A percentile compares a stretch with the other conserved stretches of the same genome.
These are phyloP conservation scores for Girardinus metallicus DNA, from an alignment of 2,797 vertebrate species.

Conservation along the genomic window DNA sequence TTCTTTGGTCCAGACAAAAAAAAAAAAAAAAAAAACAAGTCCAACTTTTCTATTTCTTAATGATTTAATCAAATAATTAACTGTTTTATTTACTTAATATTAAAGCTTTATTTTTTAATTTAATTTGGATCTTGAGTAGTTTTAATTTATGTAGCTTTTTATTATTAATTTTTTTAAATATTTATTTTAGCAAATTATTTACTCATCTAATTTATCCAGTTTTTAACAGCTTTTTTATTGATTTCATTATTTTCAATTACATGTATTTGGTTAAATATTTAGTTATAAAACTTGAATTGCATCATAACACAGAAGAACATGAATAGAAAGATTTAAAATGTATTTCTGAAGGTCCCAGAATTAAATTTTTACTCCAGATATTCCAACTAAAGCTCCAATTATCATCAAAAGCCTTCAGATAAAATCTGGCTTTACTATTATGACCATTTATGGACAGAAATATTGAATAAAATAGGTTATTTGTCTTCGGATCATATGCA, in stretches of 20 bases:
- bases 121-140: not conserved
- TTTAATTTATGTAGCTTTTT: not conserved
- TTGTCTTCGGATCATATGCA: not conserved
- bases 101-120: not conserved
- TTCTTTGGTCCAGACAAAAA: not conserved
- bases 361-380: not conserved
- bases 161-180: not conserved
- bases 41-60: not conserved
- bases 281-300: not conserved
- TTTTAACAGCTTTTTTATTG: too few relatives aligned
- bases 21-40: not conserved
- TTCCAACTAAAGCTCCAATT: not conserved
- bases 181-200: too few relatives aligned
- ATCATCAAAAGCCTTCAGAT: not conserved
- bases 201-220: too few relatives aligned
- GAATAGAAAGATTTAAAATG: not conserved
- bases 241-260: not conserved
- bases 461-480: not conserved
- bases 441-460: not conserved
- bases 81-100: not conserved
- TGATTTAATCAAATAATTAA: not conserved
- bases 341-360: not conserved
- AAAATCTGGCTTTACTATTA: not conserved
- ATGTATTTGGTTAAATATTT: not conserved
- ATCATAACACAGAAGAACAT: not conserved